Percentiles rank a stretch among this genome's conserved stretches.
phyloP scores from a whole-genome alignment of 2,113 vertebrate species.

The Nerophis lumbriciformis region DNA sequence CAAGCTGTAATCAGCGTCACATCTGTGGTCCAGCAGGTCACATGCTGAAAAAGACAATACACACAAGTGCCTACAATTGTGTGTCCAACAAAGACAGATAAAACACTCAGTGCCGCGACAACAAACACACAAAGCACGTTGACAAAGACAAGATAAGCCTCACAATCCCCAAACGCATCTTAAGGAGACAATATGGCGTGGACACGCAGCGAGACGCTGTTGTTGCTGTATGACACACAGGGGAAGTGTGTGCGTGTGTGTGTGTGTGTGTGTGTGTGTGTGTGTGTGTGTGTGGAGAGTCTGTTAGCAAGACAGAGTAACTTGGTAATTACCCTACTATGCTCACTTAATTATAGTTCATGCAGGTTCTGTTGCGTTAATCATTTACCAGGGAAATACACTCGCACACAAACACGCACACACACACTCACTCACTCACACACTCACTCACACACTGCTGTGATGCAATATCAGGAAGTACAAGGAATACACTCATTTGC shows the following conservation, averaged over 20 bases:
- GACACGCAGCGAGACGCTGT: constrained; percentile 27
- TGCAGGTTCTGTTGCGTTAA: constrained; percentile 67
- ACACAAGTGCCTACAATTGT: constrained; percentile 43
- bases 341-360: constrained; percentile 70
- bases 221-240: constrained; percentile 37
- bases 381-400: constrained; percentile 66
- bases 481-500: constrained; percentile 37
- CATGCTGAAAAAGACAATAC: constrained; percentile 1
- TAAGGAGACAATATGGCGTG: constrained; percentile 38
- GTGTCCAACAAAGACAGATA: constrained; percentile 38
- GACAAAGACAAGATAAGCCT: constrained; percentile 46
- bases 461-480: too few species aligned
- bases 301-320: constrained; percentile 61
- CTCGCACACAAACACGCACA: constrained; percentile 38
- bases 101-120: constrained; percentile 35
- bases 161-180: constrained; percentile 26
- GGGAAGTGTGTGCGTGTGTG: constrained; percentile 6
- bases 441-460: constrained; percentile 18
- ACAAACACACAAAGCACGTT: constrained; percentile 45
- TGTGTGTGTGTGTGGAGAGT: constrained; percentile 9
- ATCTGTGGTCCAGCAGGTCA: constrained; percentile 23
- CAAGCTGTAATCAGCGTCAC: constrained; percentile 1
- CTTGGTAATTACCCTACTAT: constrained; percentile 71
- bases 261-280: not conserved
- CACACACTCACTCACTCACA: constrained; percentile 24